These are phyloP conservation scores for Drosophila leonis DNA, from an alignment of 2,888 invertebrate species.

Conservation along the genomic window DNA sequence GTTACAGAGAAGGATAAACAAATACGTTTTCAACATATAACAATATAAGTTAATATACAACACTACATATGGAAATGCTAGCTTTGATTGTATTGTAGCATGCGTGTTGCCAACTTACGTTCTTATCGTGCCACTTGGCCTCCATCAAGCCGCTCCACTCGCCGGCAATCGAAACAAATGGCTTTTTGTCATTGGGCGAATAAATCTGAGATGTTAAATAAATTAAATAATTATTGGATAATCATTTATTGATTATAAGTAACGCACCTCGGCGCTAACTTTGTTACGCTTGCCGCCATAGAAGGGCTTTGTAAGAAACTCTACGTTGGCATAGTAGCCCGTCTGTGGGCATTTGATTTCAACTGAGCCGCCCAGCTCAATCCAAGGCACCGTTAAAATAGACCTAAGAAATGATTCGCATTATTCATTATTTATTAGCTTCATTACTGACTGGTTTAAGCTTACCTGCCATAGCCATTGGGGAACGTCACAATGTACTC, in stretches of 20 bases:
- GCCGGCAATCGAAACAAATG: constrained; percentile 94
- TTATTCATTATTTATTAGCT: neutral
- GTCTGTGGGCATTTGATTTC: constrained; percentile 96
- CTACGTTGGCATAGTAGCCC: constrained; percentile 95
- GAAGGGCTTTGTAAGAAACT: constrained; percentile 99
- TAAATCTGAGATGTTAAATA: constrained; percentile 82
- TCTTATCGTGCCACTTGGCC: constrained; percentile 92
- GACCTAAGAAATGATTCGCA: constrained; percentile 88
- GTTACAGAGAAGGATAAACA: constrained; percentile 34
- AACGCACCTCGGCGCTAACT: constrained; percentile 91
- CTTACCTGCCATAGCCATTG: constrained; percentile 96
- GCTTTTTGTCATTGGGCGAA: constrained; percentile 94
- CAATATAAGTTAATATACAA: constrained; percentile 51
- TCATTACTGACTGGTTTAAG: neutral
- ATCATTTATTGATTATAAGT: neutral
- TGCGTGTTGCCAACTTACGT: constrained; percentile 73
- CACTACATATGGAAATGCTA: constrained; percentile 43
- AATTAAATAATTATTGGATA: no score
- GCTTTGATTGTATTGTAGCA: constrained; percentile 22
- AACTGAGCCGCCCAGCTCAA: constrained; percentile 97
- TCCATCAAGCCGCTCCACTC: constrained; percentile 99
- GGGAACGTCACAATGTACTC: constrained; percentile 98
- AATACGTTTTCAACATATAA: constrained; percentile 35
- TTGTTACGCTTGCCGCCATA: constrained; percentile 98
- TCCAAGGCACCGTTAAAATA: constrained; percentile 99